Evolutionary conservation across 2,888 invertebrate genomes (phyloP), one percentile per base, ranked within the genome.

Genomic region (Lacanobia wlatinum): DNA sequence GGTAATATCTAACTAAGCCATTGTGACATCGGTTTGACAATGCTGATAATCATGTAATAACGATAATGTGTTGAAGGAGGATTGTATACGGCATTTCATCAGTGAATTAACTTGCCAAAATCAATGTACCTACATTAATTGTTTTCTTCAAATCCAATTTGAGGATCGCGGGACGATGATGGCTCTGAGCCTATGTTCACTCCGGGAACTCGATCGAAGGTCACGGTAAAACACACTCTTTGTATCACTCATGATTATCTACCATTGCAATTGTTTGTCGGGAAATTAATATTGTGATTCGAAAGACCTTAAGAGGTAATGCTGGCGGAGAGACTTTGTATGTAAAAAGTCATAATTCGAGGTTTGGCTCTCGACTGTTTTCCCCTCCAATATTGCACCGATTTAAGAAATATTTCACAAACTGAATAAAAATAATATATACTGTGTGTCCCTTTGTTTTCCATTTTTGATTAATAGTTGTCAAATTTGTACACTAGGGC

Each of bases 121-220:
- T 4, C 28, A 18, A 55, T 43, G 34, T 34, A 34, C 34, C 2
- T 6, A 34, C 34, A 5, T 34, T 28, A 2, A 34, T 2, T 34
- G 4, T 34, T 5, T 5, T 34, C 34, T 5, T 34, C 34, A 34
- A 34, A 34, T 34, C 34, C 6, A 34, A 34, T 34, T 6, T 6
- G 52, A 18, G 23, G 38, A 46, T 55, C 10, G 23, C 16, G 23
- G 43, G 23, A 48, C 14, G 4, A 2, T 14, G 43, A 18, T 21
- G 23, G 34, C 34, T 46, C n/a, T 46, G n/a, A 2, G 34, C 18
- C 38, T 50, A 1, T 18, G 23, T 16, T 16, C n/a, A 52, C 40
- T 64, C 40, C 34, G 21, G 34, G 14, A 34, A 67, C 43, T 69
- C 68, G 53, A 23, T 43, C 10, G 7, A 18, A 34, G 67, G 28